Conservation (phyloP, 2,797 vertebrate genomes). For the Notoglanidium macrostoma region DNA sequence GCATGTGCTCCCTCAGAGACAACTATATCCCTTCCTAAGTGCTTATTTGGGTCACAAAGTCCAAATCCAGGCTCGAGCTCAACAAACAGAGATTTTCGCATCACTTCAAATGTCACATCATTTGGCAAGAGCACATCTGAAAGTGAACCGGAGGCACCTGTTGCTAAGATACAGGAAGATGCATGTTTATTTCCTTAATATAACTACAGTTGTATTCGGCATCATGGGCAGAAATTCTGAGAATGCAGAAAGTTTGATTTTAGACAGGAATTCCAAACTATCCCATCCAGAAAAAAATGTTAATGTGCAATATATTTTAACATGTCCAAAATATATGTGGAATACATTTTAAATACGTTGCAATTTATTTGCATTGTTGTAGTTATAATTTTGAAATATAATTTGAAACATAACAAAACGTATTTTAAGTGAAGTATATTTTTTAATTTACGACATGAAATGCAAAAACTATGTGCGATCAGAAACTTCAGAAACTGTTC, state of each 20-base stretch:
- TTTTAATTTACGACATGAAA: too few species aligned
- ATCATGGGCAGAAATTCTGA: constrained; percentile 4
- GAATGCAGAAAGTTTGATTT: not conserved
- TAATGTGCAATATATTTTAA: too few species aligned
- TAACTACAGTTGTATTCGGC: constrained; percentile 23
- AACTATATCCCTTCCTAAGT: not conserved
- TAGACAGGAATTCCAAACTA: not conserved
- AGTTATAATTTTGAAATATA: too few species aligned
- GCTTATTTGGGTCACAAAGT: constrained; percentile 44
- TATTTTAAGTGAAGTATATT: too few species aligned
- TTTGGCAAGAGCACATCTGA: constrained; percentile 37
- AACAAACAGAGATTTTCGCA: constrained; percentile 29
- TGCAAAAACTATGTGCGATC: too few species aligned
- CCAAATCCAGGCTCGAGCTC: constrained; percentile 17
- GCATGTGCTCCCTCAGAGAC: constrained; percentile 1
- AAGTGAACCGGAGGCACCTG: constrained; percentile 47
- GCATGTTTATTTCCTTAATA: constrained; percentile 37
- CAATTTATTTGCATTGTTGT: too few species aligned
- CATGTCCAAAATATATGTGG: too few species aligned
- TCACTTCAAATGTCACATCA: constrained; percentile 43
- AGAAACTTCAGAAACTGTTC: too few species aligned
- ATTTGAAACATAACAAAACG: too few species aligned
- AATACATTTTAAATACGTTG: too few species aligned
- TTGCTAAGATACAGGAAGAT: constrained; percentile 55
- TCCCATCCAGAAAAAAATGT: too few species aligned